A percentile compares a stretch with the other conserved stretches of the same genome.
Conservation (phyloP, 2,888 invertebrate genomes). For the Siphlonurus alternatus region DNA sequence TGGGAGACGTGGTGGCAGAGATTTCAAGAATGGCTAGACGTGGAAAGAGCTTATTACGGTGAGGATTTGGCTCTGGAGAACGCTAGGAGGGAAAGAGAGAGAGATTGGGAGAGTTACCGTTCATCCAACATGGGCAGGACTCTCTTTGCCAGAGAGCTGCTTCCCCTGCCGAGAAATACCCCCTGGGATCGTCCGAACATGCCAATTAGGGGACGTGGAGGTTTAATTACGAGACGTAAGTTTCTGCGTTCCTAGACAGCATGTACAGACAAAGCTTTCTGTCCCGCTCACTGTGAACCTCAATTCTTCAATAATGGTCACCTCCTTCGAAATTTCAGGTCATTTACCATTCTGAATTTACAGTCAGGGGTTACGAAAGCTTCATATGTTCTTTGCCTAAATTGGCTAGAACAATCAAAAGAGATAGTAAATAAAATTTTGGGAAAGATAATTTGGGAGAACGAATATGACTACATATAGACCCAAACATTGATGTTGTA, state of each 20-base stretch:
- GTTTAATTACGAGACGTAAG: background rate
- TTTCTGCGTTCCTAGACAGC: background rate
- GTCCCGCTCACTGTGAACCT: no score
- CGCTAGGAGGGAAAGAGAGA: slow-evolving; percentile 1
- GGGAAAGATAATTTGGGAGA: no score
- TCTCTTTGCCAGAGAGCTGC: background rate
- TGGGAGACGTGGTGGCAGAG: slow-evolving; percentile 95
- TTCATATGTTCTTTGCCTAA: no score
- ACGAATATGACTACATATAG: no score
- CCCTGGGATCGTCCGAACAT: background rate
- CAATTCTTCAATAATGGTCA: no score
- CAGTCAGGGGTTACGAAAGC: no score
- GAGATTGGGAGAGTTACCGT: slow-evolving; percentile 2
- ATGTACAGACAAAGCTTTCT: no score
- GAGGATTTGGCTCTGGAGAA: background rate
- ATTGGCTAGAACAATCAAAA: no score
- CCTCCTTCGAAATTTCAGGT: no score
- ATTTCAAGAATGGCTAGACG: slow-evolving; percentile 79
- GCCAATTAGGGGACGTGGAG: background rate
- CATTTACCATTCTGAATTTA: no score
- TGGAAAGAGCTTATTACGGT: slow-evolving; percentile 30
- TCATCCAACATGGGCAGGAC: background rate
- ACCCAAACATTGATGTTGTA: no score
- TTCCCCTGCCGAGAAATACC: background rate
- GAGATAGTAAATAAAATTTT: no score